Base-by-base conservation (phyloP, 2,888 invertebrate genomes). In the Caenorhabditis doughertyi region DNA sequence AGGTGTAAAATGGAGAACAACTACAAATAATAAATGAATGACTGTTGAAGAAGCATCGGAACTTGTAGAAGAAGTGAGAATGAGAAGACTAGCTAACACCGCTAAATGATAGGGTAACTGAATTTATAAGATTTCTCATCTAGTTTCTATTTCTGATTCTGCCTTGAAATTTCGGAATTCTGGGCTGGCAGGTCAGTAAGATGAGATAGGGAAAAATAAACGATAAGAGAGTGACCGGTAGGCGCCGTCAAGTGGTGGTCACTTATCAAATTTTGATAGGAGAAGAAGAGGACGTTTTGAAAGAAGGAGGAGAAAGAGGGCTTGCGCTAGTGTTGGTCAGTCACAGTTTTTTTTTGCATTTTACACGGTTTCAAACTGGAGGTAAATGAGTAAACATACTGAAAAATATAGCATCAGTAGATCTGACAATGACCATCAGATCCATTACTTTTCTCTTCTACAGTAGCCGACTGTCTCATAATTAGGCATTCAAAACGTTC, bases 171-270 rank as follows among this genome's bases (percentile, higher is more conserved):
- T 77, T 62, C 68, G 68, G 68, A 77, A 60, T 68, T 51, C 60
- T 53, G 23, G 68, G 60, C n/a, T n/a, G n/a, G n/a, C 76, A 76
- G 77, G 77, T 68, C 77, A 77, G 53, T 65, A 27, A 68, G 49
- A 76, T 67, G 74, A 76, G 58, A 68, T 65, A 65, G 29, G 58
- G 29, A 42, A 58, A 9, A 9, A 58, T 47, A 44, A 51, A 39
- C 29, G 67, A 76, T 60, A 77, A 64, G 60, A 73, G 73, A 77
- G 77, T 77, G 77, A 77, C 77, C 77, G 77, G 77, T 77, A 77
- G 77, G 39, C 67, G 64, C 67, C 67, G 53, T 35, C 58, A 55
- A 58, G 56, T 58, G 60, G 76, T 68, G 68, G 77, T 77, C 77
- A 77, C 62, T 77, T 77, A 68, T 77, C 77, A 68, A 68, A 77